Base-by-base conservation (phyloP, 2,113 vertebrate genomes). In the Lamprotornis superbus region DNA sequence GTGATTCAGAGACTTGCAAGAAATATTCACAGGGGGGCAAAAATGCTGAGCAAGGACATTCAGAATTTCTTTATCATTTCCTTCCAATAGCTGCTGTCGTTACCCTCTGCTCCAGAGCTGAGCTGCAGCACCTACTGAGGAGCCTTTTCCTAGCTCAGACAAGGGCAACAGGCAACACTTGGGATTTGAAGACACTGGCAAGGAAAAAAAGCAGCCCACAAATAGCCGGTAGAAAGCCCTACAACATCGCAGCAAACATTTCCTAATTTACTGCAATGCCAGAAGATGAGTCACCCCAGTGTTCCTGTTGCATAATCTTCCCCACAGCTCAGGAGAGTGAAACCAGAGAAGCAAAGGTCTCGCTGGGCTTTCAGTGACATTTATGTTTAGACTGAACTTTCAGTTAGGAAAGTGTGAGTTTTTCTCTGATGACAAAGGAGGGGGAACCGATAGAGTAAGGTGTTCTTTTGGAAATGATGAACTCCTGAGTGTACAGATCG, bases 221-320 rank as follows among this genome's bases (percentile, higher is more conserved):
- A 70, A 78, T 20, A 93, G 90, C 55, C 0, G 3, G 92, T 39
- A 94, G 71, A 68, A 95, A 92, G 73, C 79, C 86, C 27, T 84
- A 83, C 31, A 39, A 71, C 60, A 82, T 60, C 8, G 3, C 69
- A 82, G 88, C 95, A 94, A 96, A 92, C 77, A 47, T 96, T 96
- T 97, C 94, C 95, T 96, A 90, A 92, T 67, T 68, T 53, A 60
- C 76, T 91, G 92, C 95, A 65, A 60, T 69, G 95, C 93, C 95
- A 96, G 90, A 46, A 30, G 85, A 90, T 97, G 96, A 97, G 85
- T 97, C 96, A 97, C 86, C 65, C 67, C 83, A 49, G 76, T 83
- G 96, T 96, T 97, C 96, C 96, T 96, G 93, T 97, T 97, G 96
- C 96, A 96, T 96, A 96, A 96, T 86, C 94, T 94, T 94, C 93